phyloP scores from a whole-genome alignment of 2,888 invertebrate genomes.

The Pocota personata region DNA sequence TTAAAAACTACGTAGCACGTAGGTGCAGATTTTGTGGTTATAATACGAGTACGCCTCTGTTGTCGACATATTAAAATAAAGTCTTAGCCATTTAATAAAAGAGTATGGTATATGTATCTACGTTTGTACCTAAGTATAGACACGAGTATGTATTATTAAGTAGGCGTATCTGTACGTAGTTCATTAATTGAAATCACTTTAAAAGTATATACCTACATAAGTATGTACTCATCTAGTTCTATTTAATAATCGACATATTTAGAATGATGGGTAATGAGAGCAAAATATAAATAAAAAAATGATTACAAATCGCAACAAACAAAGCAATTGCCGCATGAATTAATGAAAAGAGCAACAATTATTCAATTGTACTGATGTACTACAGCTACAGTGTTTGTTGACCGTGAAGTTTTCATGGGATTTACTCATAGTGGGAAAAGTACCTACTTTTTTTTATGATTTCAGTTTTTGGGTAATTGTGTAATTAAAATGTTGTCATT shows the following conservation, averaged over 20 bases:
- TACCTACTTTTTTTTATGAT: not conserved
- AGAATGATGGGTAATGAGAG: not conserved
- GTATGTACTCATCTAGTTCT: no score
- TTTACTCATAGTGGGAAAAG: conserved; percentile 10
- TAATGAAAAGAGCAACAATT: not conserved
- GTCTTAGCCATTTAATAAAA: no score
- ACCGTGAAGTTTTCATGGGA: not conserved
- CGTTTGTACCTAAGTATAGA: no score
- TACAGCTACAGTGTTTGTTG: not conserved
- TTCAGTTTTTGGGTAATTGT: not conserved
- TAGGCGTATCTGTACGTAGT: no score
- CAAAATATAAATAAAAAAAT: not conserved
- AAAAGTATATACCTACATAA: no score
- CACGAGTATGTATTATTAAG: no score
- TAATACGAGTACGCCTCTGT: no score
- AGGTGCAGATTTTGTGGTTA: no score
- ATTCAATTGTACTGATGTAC: conserved; percentile 5
- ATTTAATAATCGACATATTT: not conserved
- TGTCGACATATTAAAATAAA: no score
- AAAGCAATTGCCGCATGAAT: not conserved
- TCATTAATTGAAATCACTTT: not conserved
- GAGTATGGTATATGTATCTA: no score
- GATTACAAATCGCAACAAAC: conserved; percentile 2
- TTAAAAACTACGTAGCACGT: no score
- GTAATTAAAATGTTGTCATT: not conserved